These are phyloP conservation scores for Sarotherodon lohbergeri DNA, from an alignment of 2,113 vertebrate species.

Conservation along the genomic window DNA sequence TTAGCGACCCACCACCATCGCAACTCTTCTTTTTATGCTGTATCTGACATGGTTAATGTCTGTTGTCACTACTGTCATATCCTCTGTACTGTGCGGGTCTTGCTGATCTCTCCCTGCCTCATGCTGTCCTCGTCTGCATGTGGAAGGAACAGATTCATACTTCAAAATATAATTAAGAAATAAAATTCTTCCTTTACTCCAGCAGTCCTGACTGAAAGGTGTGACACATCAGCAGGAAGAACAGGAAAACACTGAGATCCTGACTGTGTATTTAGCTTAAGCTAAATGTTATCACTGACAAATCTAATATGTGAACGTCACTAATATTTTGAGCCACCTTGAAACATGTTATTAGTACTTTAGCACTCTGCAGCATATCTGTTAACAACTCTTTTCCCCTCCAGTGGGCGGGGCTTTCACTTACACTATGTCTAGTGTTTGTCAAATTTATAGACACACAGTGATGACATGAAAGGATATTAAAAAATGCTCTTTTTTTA, in stretches of 20 bases:
- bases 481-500: not conserved
- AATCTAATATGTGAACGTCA: not conserved
- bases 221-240: not conserved
- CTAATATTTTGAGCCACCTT: not conserved
- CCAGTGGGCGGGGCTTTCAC: not conserved
- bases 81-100: not conserved
- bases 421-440: fast-evolving
- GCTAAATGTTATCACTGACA: not conserved
- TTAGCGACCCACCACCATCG: not conserved
- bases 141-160: not conserved
- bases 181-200: not conserved
- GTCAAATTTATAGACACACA: not conserved
- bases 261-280: not conserved
- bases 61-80: not conserved
- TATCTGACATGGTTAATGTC: not conserved
- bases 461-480: not conserved
- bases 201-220: not conserved
- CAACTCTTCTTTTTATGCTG: not conserved
- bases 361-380: not conserved
- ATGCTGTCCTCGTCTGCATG: not conserved
- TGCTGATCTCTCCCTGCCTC: not conserved
- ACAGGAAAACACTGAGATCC: not conserved
- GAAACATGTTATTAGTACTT: not conserved
- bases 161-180: not conserved
- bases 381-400: not conserved